Percentiles rank a stretch among this genome's conserved stretches.
These are phyloP conservation scores for Sphaerodactylus townsendi DNA, from an alignment of 2,113 vertebrate genomes.

Conservation along the genomic window DNA sequence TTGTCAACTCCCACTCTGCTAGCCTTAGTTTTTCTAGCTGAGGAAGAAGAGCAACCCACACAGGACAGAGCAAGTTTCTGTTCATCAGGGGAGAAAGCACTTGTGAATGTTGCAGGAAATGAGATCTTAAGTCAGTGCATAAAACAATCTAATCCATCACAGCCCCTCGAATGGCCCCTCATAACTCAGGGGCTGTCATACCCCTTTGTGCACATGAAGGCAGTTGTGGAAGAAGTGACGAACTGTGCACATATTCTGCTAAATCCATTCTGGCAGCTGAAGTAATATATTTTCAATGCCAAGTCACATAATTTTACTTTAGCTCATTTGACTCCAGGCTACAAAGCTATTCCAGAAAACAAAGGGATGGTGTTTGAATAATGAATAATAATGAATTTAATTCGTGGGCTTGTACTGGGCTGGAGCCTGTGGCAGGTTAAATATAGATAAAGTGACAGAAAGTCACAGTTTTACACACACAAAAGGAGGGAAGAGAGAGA, in stretches of 20 bases:
- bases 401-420: constrained; percentile 66
- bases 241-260: constrained; percentile 77
- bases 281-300: constrained; percentile 82
- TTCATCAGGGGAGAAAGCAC: constrained; percentile 75
- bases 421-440: constrained; percentile 62
- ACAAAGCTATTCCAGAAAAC: constrained; percentile 82
- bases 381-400: constrained; percentile 82
- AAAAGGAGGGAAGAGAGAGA: background rate
- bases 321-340: constrained; percentile 83
- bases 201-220: constrained; percentile 71
- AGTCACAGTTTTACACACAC: constrained; percentile 61
- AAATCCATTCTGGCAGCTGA: constrained; percentile 82
- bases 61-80: constrained; percentile 63
- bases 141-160: constrained; percentile 86
- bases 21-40: constrained; percentile 29
- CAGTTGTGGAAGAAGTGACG: constrained; percentile 77
- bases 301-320: constrained; percentile 85
- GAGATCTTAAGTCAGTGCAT: constrained; percentile 85
- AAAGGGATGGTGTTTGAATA: constrained; percentile 76
- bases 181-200: constrained; percentile 80
- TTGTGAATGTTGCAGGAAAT: constrained; percentile 84
- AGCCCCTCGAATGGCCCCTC: constrained; percentile 78
- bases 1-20: constrained; percentile 25
- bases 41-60: constrained; percentile 52
- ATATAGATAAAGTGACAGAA: constrained; percentile 64